Evolutionary conservation across 2,888 invertebrate species (phyloP).

Genomic region (Lasioglossum malachurum): DNA sequence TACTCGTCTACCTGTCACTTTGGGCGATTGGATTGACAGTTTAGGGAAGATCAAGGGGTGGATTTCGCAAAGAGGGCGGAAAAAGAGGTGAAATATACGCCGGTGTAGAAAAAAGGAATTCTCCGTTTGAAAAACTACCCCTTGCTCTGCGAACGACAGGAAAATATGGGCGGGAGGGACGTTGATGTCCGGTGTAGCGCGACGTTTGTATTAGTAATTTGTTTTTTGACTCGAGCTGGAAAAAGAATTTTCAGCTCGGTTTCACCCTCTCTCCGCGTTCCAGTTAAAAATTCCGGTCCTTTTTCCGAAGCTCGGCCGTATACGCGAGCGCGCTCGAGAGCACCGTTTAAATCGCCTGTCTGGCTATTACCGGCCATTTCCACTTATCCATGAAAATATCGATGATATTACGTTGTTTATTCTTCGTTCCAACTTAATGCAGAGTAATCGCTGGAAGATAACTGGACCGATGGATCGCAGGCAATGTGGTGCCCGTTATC

Average conservation of each 20-base stretch:
- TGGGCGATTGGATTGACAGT: neutral
- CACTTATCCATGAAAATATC: neutral
- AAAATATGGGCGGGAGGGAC: neutral
- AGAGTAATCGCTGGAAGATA: constrained; percentile 4
- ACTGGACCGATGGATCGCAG: neutral
- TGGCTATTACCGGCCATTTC: neutral
- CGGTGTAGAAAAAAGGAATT: neutral
- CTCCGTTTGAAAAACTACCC: constrained; percentile 13
- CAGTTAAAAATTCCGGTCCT: neutral
- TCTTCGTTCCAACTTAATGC: neutral
- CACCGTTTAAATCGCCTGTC: neutral
- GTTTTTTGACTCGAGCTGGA: neutral
- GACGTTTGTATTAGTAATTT: neutral
- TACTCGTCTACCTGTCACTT: constrained; percentile 20
- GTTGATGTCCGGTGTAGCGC: neutral
- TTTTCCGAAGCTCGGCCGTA: neutral
- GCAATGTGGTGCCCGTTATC: neutral
- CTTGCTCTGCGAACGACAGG: constrained; percentile 4
- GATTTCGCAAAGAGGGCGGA: neutral
- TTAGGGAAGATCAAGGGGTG: neutral
- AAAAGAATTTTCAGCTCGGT: neutral
- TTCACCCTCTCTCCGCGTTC: neutral
- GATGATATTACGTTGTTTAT: neutral
- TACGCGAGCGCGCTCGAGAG: neutral
- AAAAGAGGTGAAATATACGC: neutral